Conservation (phyloP, 2,888 invertebrate species). For the Phoronis australis region DNA sequence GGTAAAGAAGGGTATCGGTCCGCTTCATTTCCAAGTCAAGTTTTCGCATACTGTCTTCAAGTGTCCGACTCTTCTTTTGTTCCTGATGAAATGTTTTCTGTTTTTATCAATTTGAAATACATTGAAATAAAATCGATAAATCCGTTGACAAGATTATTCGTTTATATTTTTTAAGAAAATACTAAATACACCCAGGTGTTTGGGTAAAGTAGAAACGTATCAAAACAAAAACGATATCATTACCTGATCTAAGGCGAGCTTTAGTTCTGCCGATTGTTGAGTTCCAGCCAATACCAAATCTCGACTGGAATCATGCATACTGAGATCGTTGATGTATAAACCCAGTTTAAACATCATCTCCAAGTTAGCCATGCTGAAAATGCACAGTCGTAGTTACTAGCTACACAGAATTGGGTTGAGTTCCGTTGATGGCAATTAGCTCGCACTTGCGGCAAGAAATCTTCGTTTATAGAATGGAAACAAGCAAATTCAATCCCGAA, state of each 20-base stretch:
- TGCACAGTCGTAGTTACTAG: no score
- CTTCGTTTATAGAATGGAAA: no score
- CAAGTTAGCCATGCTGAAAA: conserved; percentile 74
- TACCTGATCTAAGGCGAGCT: conserved; percentile 77
- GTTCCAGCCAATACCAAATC: conserved; percentile 94
- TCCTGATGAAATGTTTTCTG: conserved; percentile 61
- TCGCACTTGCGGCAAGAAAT: no score
- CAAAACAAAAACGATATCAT: no score
- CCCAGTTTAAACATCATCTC: conserved; percentile 89
- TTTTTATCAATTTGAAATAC: background rate
- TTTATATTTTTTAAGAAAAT: no score
- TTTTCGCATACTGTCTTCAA: conserved; percentile 94
- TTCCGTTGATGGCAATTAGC: no score
- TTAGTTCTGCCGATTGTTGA: conserved; percentile 94
- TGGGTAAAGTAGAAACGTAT: no score
- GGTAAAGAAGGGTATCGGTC: conserved; percentile 91
- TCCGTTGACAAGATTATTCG: no score
- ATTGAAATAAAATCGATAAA: no score
- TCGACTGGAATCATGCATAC: conserved; percentile 97
- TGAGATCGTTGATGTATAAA: conserved; percentile 93
- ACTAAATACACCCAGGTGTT: no score
- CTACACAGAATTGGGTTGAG: no score
- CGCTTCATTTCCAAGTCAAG: conserved; percentile 92
- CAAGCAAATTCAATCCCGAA: no score
- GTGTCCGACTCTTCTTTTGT: conserved; percentile 89